phyloP scores from a whole-genome alignment of 2,113 vertebrate species.

The Perca fluviatilis region DNA sequence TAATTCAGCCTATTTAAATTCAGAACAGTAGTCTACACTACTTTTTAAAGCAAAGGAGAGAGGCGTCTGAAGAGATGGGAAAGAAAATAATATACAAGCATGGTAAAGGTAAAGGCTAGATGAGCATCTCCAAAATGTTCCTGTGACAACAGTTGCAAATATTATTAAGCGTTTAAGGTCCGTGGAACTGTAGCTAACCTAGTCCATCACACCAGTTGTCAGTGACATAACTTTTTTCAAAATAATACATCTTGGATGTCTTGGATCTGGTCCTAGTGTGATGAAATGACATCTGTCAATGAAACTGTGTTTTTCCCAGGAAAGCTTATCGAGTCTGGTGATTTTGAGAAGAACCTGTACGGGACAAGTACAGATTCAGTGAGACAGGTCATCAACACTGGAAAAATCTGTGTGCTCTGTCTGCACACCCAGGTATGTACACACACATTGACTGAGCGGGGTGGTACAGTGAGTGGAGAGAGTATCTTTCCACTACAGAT shows the following conservation, averaged over 20 bases:
- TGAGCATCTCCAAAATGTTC: too few species aligned
- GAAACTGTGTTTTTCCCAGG: constrained; percentile 70
- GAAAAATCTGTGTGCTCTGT: constrained; percentile 97
- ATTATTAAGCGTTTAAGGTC: too few species aligned
- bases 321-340: constrained; percentile 96
- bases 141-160: too few species aligned
- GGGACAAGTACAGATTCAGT: constrained; percentile 97
- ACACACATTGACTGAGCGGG: background rate
- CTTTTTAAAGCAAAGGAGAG: too few species aligned
- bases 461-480: background rate
- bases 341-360: constrained; percentile 98
- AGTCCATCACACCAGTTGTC: too few species aligned
- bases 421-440: constrained; percentile 93
- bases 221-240: background rate
- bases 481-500: background rate
- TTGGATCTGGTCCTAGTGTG: background rate
- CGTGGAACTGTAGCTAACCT: too few species aligned
- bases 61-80: too few species aligned
- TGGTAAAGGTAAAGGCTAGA: too few species aligned
- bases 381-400: constrained; percentile 97
- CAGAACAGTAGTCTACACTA: too few species aligned
- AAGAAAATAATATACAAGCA: too few species aligned
- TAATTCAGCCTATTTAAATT: too few species aligned
- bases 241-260: background rate
- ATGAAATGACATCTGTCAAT: too few species aligned